These are phyloP conservation scores for Acanthosepion lycidas DNA, from an alignment of 2,888 invertebrate species.

Conservation along the genomic window DNA sequence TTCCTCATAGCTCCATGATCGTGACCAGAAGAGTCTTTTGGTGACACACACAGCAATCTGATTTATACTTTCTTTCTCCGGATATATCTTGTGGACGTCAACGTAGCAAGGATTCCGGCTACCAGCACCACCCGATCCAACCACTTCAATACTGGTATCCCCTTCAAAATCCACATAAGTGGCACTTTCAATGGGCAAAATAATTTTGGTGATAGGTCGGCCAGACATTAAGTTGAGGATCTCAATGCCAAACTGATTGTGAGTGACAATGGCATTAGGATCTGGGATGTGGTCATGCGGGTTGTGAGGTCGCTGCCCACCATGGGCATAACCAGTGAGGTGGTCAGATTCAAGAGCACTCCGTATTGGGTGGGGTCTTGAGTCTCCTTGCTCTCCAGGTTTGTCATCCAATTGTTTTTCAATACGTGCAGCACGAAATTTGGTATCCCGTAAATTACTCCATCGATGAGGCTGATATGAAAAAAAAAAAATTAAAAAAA, in stretches of 20 bases:
- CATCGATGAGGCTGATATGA: constrained; percentile 68
- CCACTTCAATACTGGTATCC: constrained; percentile 63
- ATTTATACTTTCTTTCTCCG: constrained; percentile 65
- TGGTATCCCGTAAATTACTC: constrained; percentile 66
- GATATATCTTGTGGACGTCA: constrained; percentile 63
- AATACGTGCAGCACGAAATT: constrained; percentile 64
- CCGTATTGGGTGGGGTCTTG: constrained; percentile 40
- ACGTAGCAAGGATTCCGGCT: constrained; percentile 64
- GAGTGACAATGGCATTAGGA: constrained; percentile 67
- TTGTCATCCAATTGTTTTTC: constrained; percentile 58
- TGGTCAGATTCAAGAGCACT: constrained; percentile 56
- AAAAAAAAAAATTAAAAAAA: neutral
- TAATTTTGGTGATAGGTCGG: constrained; percentile 65
- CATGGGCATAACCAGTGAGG: constrained; percentile 67
- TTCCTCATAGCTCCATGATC: constrained; percentile 66
- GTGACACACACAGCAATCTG: constrained; percentile 65
- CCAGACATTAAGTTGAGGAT: constrained; percentile 67
- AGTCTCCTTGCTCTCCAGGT: constrained; percentile 47
- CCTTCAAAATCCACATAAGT: constrained; percentile 65
- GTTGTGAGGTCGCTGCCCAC: constrained; percentile 69
- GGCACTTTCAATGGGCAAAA: constrained; percentile 59
- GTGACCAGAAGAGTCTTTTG: constrained; percentile 63
- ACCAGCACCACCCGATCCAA: constrained; percentile 63
- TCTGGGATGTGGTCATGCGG: constrained; percentile 66
- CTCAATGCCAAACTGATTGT: constrained; percentile 67